These are phyloP conservation scores for Scaptomyza polygonia DNA, from an alignment of 2,888 invertebrate genomes.

Conservation along the genomic window DNA sequence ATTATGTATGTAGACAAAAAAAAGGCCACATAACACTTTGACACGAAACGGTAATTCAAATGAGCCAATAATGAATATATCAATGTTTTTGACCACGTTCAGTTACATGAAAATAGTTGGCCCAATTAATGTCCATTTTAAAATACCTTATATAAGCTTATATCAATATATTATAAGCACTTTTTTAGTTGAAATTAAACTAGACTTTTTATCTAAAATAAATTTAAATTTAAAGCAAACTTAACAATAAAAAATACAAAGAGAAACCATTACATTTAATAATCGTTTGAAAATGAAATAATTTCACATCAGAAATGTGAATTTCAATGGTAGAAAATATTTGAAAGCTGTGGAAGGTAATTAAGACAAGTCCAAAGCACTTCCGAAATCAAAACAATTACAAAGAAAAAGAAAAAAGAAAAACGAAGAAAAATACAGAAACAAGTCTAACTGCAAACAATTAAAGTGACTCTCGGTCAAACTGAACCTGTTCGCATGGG, in stretches of 20 bases:
- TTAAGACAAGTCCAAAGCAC: constrained; percentile 43
- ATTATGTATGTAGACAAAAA: not conserved
- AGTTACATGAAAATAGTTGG: constrained; percentile 44
- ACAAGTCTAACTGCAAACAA: constrained; percentile 72
- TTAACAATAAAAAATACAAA: not conserved
- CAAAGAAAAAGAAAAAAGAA: too few relatives aligned
- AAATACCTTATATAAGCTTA: not conserved
- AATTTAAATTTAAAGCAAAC: too few relatives aligned
- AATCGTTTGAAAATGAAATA: not conserved
- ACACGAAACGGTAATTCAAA: constrained; percentile 58
- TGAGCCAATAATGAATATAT: constrained; percentile 14
- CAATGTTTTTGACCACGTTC: constrained; percentile 15
- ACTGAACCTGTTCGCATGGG: constrained; percentile 59
- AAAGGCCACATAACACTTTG: constrained; percentile 62
- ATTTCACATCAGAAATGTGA: constrained; percentile 30
- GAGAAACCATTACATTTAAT: constrained; percentile 2
- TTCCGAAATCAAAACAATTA: constrained; percentile 43
- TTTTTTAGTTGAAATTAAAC: too few relatives aligned
- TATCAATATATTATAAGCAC: not conserved
- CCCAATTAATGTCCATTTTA: constrained; percentile 30
- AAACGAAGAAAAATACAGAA: constrained; percentile 54
- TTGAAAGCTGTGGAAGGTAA: constrained; percentile 63
- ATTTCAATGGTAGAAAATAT: constrained; percentile 56
- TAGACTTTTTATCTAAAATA: too few relatives aligned
- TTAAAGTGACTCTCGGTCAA: constrained; percentile 71